Evolutionary conservation across 2,888 invertebrate species (phyloP).

Genomic region (Melanostoma mellinum): DNA sequence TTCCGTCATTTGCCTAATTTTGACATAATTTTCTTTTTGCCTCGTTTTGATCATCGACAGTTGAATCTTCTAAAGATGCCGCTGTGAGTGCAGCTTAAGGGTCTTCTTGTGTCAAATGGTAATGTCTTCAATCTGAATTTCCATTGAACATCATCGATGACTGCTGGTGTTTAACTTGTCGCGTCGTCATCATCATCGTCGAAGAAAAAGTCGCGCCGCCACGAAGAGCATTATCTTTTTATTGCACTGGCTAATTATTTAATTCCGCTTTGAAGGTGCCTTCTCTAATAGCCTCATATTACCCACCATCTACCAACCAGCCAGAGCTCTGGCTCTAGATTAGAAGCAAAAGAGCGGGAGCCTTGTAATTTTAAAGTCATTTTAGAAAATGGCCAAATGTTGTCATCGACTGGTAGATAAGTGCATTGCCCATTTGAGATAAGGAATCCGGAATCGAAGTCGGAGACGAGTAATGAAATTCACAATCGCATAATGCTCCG

Average conservation of each 20-base stretch:
- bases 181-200: not conserved
- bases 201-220: not conserved
- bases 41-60: not conserved
- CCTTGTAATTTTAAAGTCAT: conserved; percentile 49
- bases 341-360: conserved; percentile 34
- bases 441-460: conserved; percentile 27
- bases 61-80: conserved; percentile 44
- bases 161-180: conserved; percentile 58
- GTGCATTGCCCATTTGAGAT: conserved; percentile 37
- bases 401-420: conserved; percentile 50
- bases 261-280: conserved; percentile 51
- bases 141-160: conserved; percentile 48
- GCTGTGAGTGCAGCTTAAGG: conserved; percentile 47
- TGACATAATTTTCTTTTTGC: conserved; percentile 38
- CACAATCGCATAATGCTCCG: conserved; percentile 63
- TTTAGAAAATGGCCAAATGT: conserved; percentile 66
- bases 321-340: conserved; percentile 8
- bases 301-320: too few relatives aligned
- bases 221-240: conserved; percentile 55
- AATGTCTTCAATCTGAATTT: conserved; percentile 56
- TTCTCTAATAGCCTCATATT: conserved; percentile 17
- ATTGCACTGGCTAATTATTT: conserved; percentile 56
- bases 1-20: conserved; percentile 60
- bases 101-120: conserved; percentile 66
- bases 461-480: conserved; percentile 55